Conservation (phyloP, 2,888 invertebrate species). For the Cryptus viduatorius region DNA sequence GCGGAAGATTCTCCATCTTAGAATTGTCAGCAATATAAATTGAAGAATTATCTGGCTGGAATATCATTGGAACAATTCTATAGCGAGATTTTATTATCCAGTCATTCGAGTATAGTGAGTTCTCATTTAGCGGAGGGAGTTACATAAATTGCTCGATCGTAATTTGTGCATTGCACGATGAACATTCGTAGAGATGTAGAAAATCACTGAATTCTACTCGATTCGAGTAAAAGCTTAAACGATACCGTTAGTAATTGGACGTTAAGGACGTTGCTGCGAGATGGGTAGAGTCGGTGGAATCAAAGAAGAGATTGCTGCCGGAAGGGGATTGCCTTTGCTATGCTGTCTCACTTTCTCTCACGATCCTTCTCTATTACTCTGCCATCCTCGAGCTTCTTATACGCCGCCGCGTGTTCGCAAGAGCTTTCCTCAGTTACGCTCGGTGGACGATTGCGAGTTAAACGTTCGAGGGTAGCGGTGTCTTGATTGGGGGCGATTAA, state of each 20-base stretch:
- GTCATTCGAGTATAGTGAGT: constrained; percentile 11
- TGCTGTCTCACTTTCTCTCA: background rate
- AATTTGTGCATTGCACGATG: background rate
- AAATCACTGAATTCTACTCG: constrained; percentile 33
- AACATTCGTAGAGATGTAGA: background rate
- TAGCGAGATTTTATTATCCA: background rate
- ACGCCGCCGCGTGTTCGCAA: constrained; percentile 38
- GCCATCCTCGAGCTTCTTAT: background rate
- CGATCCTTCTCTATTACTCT: background rate
- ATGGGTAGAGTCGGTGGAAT: constrained; percentile 25
- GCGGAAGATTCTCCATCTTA: background rate
- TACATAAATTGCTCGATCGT: background rate
- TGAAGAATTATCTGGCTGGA: background rate
- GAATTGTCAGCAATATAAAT: background rate
- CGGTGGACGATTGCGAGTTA: constrained; percentile 32
- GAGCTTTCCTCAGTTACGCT: constrained; percentile 39
- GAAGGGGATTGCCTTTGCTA: constrained; percentile 44
- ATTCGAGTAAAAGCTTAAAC: constrained; percentile 37
- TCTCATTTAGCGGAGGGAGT: background rate
- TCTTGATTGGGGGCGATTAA: constrained; percentile 47
- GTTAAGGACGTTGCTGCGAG: constrained; percentile 44
- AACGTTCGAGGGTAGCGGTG: constrained; percentile 9
- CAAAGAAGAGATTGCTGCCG: constrained; percentile 50
- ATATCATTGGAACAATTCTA: no score
- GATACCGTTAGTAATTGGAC: constrained; percentile 50